Conservation (phyloP, 2,797 vertebrate species). For the Heterohyrax brucei region DNA sequence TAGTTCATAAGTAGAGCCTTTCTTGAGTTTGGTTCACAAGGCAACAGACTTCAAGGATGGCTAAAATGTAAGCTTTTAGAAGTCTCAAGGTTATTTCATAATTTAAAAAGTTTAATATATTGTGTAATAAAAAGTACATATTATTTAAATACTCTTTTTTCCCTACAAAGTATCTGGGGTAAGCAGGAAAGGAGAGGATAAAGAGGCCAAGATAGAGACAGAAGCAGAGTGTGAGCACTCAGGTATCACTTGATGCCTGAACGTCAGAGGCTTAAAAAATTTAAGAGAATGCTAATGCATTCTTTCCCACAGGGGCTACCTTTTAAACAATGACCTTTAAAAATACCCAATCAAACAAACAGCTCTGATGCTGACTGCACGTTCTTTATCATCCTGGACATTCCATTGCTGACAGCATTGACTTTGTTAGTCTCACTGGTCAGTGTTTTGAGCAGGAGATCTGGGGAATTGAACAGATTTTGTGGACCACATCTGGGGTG, state of each 20-base stretch:
- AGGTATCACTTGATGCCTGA: conserved; percentile 81
- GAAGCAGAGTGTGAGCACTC: conserved; percentile 54
- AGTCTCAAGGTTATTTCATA: conserved; percentile 57
- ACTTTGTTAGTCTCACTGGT: conserved; percentile 19
- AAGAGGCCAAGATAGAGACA: conserved; percentile 24
- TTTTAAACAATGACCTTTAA: conserved; percentile 86
- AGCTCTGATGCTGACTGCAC: conserved; percentile 28
- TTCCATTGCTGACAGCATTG: neutral
- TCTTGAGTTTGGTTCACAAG: neutral
- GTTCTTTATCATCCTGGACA: conserved; percentile 54
- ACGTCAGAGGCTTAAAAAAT: conserved; percentile 83
- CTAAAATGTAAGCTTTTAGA: conserved; percentile 25
- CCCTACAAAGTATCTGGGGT: neutral
- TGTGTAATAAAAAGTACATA: conserved; percentile 59
- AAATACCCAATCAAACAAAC: conserved; percentile 76
- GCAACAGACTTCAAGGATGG: neutral
- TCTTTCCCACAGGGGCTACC: conserved; percentile 82
- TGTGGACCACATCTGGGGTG: neutral
- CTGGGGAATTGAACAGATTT: conserved; percentile 11
- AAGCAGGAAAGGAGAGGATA: neutral
- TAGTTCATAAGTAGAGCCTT: neutral
- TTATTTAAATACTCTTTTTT: conserved; percentile 72
- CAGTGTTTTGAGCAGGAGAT: neutral
- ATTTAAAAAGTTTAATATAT: conserved; percentile 65
- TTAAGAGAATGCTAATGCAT: conserved; percentile 76